These are phyloP conservation scores for Argyresthia goedartella DNA, from an alignment of 2,888 invertebrate species.

Conservation along the genomic window DNA sequence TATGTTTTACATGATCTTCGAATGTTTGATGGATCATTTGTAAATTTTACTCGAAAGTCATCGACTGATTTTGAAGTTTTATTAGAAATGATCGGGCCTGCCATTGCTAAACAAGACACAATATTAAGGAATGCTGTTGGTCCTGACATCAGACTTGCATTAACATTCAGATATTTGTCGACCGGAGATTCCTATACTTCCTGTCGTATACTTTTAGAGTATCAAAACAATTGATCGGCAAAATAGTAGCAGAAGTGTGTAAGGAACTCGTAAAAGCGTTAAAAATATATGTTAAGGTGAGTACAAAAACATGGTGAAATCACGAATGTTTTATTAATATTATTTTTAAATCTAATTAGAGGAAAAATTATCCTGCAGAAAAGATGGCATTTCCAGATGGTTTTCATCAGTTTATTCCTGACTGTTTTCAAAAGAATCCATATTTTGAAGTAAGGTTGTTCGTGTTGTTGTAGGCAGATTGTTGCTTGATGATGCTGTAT, in stretches of 20 bases:
- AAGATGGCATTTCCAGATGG: not conserved
- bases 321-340: not conserved
- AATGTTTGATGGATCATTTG: not conserved
- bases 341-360: not conserved
- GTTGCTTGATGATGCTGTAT: not conserved
- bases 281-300: not conserved
- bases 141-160: not conserved
- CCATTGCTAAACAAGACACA: not conserved
- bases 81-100: not conserved
- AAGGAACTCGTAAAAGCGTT: not conserved
- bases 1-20: not conserved
- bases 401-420: not conserved
- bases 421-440: not conserved
- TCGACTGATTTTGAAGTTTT: not conserved
- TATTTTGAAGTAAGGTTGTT: no score
- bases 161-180: constrained; percentile 2
- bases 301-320: not conserved
- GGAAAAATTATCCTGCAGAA: not conserved
- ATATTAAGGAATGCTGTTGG: not conserved
- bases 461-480: not conserved
- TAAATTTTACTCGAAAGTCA: not conserved
- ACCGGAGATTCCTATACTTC: constrained; percentile 2
- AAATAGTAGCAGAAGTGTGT: constrained; percentile 1
- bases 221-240: constrained; percentile 1
- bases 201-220: not conserved